These are phyloP conservation scores for Theodoxus fluviatilis DNA, from an alignment of 2,888 invertebrate genomes.

Conservation along the genomic window DNA sequence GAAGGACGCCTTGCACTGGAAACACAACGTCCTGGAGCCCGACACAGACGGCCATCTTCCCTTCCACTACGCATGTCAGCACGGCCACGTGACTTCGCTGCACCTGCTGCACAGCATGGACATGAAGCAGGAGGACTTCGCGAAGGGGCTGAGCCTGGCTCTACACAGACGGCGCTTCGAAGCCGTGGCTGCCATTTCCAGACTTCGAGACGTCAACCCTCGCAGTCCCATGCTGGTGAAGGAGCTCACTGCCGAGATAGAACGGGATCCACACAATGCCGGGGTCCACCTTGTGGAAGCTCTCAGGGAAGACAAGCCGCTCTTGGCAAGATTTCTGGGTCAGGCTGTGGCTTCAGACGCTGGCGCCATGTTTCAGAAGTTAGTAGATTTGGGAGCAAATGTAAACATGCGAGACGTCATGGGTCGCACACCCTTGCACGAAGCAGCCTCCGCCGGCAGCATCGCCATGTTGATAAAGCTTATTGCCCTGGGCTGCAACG, in stretches of 20 bases:
- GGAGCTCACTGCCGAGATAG: too few relatives aligned
- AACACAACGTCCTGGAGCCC: slow-evolving; percentile 19
- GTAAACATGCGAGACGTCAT: slow-evolving; percentile 32
- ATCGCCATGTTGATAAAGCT: slow-evolving; percentile 28
- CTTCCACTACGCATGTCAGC: slow-evolving; percentile 39
- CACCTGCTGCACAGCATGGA: slow-evolving; percentile 27
- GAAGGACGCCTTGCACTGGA: slow-evolving; percentile 17
- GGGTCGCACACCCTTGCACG: slow-evolving; percentile 37
- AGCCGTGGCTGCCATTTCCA: too few relatives aligned
- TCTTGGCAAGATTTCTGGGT: slow-evolving; percentile 31
- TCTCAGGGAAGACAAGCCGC: too few relatives aligned
- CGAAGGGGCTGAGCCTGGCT: slow-evolving; percentile 33
- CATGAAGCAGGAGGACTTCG: slow-evolving; percentile 32
- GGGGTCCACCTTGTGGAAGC: too few relatives aligned
- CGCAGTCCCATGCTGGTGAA: too few relatives aligned
- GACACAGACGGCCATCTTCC: slow-evolving; percentile 35
- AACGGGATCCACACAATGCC: too few relatives aligned
- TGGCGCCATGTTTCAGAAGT: too few relatives aligned
- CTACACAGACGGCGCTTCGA: too few relatives aligned
- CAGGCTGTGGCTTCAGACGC: slow-evolving; percentile 33
- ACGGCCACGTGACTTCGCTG: slow-evolving; percentile 27
- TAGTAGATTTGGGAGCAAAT: slow-evolving; percentile 30
- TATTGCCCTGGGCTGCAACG: slow-evolving; percentile 30
- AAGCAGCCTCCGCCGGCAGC: slow-evolving; percentile 34
- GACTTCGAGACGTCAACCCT: too few relatives aligned